Evolutionary conservation across 2,888 invertebrate genomes (phyloP), one percentile per base, ranked within the genome.

Genomic region (Spodoptera littoralis): DNA sequence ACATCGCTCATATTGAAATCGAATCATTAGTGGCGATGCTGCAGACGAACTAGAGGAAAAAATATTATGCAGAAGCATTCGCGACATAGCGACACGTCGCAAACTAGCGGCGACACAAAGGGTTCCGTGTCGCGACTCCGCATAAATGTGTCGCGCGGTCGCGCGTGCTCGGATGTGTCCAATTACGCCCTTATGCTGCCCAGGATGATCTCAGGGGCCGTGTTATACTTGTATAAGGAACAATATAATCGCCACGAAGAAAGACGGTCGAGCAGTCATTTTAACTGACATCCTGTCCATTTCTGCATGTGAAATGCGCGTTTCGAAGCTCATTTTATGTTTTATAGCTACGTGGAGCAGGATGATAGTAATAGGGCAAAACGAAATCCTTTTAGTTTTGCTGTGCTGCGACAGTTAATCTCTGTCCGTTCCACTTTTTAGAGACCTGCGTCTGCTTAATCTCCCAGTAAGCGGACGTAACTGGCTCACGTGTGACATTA

Each of bases 111-210:
- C 57, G 47, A 60, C 49, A 60, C 75, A 82, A 84, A 80, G 79
- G 71, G 80, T 74, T 80, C 83, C 81, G 80, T 76, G 79, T 82
- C 70, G 76, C 74, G 70, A 69, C 70, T 71, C 51, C 64, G 73
- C 63, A 64, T 71, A 81, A 68, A 81, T 81, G 76, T 79, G 82
- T 76, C 73, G 76, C 67, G 50, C 69, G 74, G 76, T 60, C 73
- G 71, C 81, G 67, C 79, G 76, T 79, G 77, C 83, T 78, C 76
- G 83, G 85, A 86, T 81, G 80, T 70, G 70, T 79, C 77, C 82
- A 84, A 85, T 86, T 86, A 85, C 67, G 68, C 69, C 72, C 69
- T 76, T 65, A 71, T 69, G 68, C 66, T 57, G 54, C 56, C 50
- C 50, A 64, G 56, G 73, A 81, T 73, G 76, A 64, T 70, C 74